A percentile compares a stretch with the other conserved stretches of the same genome.
These are phyloP conservation scores for Bolborhynchus lineola DNA, from an alignment of 2,113 vertebrate genomes.

Conservation along the genomic window DNA sequence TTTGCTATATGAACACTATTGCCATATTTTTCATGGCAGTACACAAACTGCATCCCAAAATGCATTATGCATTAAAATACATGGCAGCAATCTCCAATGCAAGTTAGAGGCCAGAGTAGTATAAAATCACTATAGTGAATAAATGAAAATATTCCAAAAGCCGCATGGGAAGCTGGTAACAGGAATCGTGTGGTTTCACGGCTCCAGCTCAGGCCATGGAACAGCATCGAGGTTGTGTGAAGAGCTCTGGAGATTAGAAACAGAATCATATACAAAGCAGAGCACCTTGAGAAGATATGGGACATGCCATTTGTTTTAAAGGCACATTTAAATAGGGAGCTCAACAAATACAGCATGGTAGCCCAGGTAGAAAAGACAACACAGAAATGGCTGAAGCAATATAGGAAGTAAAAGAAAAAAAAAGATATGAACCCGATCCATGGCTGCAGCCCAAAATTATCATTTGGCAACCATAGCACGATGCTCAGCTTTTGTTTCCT, in stretches of 20 bases:
- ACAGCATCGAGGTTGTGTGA: background rate
- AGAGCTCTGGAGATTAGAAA: background rate
- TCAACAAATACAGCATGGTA: background rate
- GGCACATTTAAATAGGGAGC: background rate
- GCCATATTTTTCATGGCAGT: accelerated
- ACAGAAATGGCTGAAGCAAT: background rate
- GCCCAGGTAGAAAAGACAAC: background rate
- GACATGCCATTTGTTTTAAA: background rate
- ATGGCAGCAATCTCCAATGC: background rate
- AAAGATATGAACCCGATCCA: background rate
- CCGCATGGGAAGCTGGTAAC: background rate
- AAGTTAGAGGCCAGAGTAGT: background rate
- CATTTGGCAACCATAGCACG: background rate
- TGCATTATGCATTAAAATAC: background rate
- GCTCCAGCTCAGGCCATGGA: background rate
- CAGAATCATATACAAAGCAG: background rate
- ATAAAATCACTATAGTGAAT: background rate
- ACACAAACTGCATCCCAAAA: background rate
- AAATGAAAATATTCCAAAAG: background rate
- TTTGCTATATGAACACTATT: background rate
- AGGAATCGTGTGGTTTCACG: background rate
- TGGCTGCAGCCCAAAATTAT: background rate
- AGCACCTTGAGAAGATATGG: background rate
- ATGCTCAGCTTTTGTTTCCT: background rate
- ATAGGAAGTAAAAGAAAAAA: background rate